Evolutionary conservation across 1,140 invertebrate species (phyloP), one percentile per base, ranked within the genome.

Genomic region (Gonioctena quinquepunctata): DNA sequence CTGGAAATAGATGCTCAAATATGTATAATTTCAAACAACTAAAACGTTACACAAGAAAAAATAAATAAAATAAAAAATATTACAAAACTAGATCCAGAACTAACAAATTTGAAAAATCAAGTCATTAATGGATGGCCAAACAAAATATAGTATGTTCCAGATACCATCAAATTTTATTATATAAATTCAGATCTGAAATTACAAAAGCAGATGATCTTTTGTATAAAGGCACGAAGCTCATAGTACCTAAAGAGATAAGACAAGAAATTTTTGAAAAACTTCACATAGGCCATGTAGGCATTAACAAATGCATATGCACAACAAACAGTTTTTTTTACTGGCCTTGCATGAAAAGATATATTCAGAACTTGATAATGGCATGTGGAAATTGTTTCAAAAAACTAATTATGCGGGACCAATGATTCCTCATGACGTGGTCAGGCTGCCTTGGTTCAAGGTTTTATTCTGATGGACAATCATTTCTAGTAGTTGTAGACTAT

Each of bases 401-500:
- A 42, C 2, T n/a, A 42, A 42, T 25, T 18, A 22, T 13, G 8
- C 62, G 50, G 77, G 82, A 76, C 68, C 76, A 11, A 54, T 84
- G 16, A 76, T 79, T n/a, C 61, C 74, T 21, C 80, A 79, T 71
- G 76, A 78, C 59, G 68, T 83, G 22, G 72, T 78, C 22, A 56
- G 70, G 2, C 66, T 71, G 19, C 70, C 78, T n/a, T 83, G 76
- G 76, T 70, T 75, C 57, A 83, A 81, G 68, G 65, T 83, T 80
- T 70, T 70, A 82, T 66, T 77, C 80, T 21, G 66, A 77, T n/a
- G 73, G 73, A 28, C 71, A 79, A 25, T 71, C 74, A 33, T 83
- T 78, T 73, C 23, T 84, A 2, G 25, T 84, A n/a, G 71, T 80
- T 7, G 73, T 82, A 23, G 81, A 83, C 65, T 81, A 83, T 73